Base-by-base conservation (phyloP, 2,888 invertebrate species). In the Polydrusus pterygomalis region DNA sequence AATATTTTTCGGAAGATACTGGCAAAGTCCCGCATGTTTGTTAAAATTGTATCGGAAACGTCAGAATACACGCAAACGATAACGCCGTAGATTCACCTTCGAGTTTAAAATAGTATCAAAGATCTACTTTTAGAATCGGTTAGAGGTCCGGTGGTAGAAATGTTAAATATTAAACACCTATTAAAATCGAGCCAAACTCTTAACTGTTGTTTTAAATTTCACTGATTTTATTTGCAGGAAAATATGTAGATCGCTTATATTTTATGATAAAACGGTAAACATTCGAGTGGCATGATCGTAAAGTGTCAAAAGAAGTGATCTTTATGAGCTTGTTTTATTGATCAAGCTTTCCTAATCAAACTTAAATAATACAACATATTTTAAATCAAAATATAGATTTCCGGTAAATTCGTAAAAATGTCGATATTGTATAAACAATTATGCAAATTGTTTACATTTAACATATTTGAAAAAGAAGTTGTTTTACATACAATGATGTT, bases 81-180 rank as follows among this genome's bases (percentile, higher is more conserved):
- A 74, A 74, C 69, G 69, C 69, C 56, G 62, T 63, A 70, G 71
- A 75, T 67, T 75, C 71, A 75, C 75, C 75, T 75, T 75, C 75
- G 71, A 13, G 71, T 58, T 71, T 65, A 71, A 75, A 75, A 71
- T 75, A 75, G 71, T 43, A 45, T 49, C 43, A 51, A 20, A 60
- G 38, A 9, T 58, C 65, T 63, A 71, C 67, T 67, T 75, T 71
- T 71, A 70, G 71, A 75, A 34, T 47, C 47, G 20, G 75, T 71
- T 63, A 72, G 71, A 72, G 64, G 71, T 71, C 54, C 38, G 64
- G 71, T 51, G 45, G 71, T 38, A 40, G 58, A 72, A 45, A 51
- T 64, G 38, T 56, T 43, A 45, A 72, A 72, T 64, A 56, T 34
- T 49, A 49, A 58, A 72, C 25, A 54, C 54, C 63, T 20, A 49